Evolutionary conservation across 1,140 invertebrate species (phyloP), one percentile per base, ranked within the genome.

Genomic region (Reticulitermes speratus): DNA sequence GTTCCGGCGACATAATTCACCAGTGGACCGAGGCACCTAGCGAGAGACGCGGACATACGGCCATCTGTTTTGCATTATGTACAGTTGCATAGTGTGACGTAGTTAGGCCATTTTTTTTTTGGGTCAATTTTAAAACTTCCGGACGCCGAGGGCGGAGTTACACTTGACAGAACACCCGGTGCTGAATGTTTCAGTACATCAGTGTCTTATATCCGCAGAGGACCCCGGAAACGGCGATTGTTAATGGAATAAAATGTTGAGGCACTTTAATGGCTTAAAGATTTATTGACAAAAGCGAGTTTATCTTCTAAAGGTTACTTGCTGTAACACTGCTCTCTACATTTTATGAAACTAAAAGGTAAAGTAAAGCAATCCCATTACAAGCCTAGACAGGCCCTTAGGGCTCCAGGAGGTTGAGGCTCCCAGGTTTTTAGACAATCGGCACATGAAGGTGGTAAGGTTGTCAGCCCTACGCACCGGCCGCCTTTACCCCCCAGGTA

Each of bases 11-110:
- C 65, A 75, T 30, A 75, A 2, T 30, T 75, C n/a, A 75, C 65
- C 25, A 30, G 25, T 75, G 65, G 65, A 75, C 65, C 65, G 65
- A 75, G n/a, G n/a, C 65, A 30, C 9, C 65, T 12, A 30, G n/a
- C 2, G 9, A 75, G 25, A 75, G 25, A 75, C 3, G 12, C 65
- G n/a, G n/a, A 75, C n/a, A 16, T 75, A n/a, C 65, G n/a, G 65
- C 65, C 65, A 75, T 75, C 65, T 75, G 65, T 75, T 75, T 75
- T 75, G 65, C 65, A 75, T 75, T 75, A 75, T 75, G n/a, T 75
- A 75, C 65, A 75, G 65, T 75, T 25, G n/a, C 65, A 30, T 75
- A 30, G 25, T 75, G 65, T 75, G 65, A 75, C 65, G 65, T 75
- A 75, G 7, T 75, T 30, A 25, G 65, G 16, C 65, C 65, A n/a